Percentiles rank a stretch among this genome's conserved stretches.
Conservation (phyloP, 2,113 vertebrate species). For the Aldabrachelys gigantea region DNA sequence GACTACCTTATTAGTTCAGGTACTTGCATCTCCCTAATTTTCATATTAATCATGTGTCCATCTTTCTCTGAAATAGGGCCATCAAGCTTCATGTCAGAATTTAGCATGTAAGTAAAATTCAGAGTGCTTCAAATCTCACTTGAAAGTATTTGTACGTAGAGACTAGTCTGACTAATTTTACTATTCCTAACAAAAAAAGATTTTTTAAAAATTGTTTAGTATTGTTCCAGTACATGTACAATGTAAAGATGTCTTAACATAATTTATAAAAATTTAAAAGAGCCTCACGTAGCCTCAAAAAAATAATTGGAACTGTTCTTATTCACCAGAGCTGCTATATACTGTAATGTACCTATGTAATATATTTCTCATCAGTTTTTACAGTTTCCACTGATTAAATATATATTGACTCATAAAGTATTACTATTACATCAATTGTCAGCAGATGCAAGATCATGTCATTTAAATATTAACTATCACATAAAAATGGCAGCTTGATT, state of each 20-base stretch:
- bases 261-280: conserved; percentile 17
- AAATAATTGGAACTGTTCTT: conserved; percentile 51
- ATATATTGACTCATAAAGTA: conserved; percentile 95
- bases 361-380: conserved; percentile 90
- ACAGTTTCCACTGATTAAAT: conserved; percentile 91
- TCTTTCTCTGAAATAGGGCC: conserved; percentile 86
- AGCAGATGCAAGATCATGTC: conserved; percentile 87
- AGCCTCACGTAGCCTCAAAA: conserved; percentile 6
- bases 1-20: conserved; percentile 98
- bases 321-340: conserved; percentile 59
- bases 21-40: conserved; percentile 96
- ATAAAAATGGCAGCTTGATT: conserved; percentile 95
- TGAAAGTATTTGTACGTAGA: conserved; percentile 85
- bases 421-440: conserved; percentile 90
- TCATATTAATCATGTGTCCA: conserved; percentile 97
- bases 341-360: conserved; percentile 71
- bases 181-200: conserved; percentile 70
- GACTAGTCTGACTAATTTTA: conserved; percentile 78
- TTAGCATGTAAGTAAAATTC: conserved; percentile 90
- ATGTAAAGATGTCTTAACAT: conserved; percentile 8
- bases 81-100: conserved; percentile 84
- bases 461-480: conserved; percentile 94
- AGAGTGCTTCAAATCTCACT: conserved; percentile 84
- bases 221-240: conserved; percentile 4
- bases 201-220: conserved; percentile 45